Base-by-base conservation (phyloP, 23 tunicate genomes). In the Trididemnum clinides region DNA sequence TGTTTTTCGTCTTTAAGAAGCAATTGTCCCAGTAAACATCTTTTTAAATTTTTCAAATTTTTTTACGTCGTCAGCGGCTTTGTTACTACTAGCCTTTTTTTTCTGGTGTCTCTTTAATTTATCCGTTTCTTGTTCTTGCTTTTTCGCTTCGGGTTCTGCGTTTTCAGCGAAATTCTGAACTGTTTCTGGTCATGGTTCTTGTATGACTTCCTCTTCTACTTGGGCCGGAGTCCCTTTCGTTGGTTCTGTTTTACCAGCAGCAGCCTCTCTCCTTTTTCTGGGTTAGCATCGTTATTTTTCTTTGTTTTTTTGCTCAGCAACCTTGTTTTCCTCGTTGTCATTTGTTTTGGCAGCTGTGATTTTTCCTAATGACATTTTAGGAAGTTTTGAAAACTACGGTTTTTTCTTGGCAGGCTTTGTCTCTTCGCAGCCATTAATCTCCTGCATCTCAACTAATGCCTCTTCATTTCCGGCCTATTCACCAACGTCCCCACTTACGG, bases 11-110 rank as follows among this genome's bases (percentile, higher is more conserved):
- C 74, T 85, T 22, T 77, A 27, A 31, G 90, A 86, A 21, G 90
- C 90, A 64, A 86, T 31, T 1, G 90, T 86, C 33, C 90, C 90
- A 44, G 63, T 86, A 20, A 86, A 64, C 39, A 86, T 77, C 50
- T 86, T 86, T 57, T 78, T 77, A 1, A 86, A 10, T 23, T 66
- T 66, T 66, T n/a, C 75, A 32, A 66, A 66, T 15, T 37, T 37
- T 66, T 66, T 66, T 31, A 37, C 36, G 7, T 66, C 75, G 37
- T 66, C 37, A 44, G n/a, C n/a, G n/a, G n/a, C n/a, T n/a, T n/a
- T n/a, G n/a, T n/a, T n/a, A n/a, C n/a, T n/a, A n/a, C n/a, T n/a
- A n/a, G n/a, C n/a, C n/a, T n/a, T n/a, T n/a, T n/a, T n/a, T n/a
- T n/a, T n/a, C n/a, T n/a, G n/a, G n/a, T n/a, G n/a, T n/a, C n/a